Evolutionary conservation across 2,113 vertebrate genomes (phyloP).

Genomic region (Rostratula benghalensis): DNA sequence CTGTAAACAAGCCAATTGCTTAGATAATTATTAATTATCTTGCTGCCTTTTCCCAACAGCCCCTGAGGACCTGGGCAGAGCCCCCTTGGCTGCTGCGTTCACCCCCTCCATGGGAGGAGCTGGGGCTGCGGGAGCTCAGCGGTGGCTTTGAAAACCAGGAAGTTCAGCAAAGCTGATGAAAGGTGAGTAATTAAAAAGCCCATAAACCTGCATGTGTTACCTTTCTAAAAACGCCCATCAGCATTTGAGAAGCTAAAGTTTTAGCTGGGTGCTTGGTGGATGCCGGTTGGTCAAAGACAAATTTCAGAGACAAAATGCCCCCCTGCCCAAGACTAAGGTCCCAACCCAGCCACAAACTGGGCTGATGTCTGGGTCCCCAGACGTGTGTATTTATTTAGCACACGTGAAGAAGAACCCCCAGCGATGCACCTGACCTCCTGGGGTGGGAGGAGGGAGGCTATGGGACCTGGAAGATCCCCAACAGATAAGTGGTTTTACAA

Average conservation of each 20-base stretch:
- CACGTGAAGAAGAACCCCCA: background rate
- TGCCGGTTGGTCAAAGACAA: background rate
- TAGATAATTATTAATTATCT: background rate
- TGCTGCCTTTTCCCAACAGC: background rate
- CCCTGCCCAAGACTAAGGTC: background rate
- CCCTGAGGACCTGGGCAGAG: background rate
- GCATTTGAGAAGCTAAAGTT: background rate
- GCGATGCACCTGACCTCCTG: accelerated
- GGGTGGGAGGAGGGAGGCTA: background rate
- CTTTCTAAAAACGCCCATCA: background rate
- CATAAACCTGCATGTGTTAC: accelerated
- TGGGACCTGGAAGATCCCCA: accelerated
- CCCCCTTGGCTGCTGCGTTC: background rate
- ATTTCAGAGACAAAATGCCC: background rate
- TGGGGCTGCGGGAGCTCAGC: background rate
- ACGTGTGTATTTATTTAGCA: background rate
- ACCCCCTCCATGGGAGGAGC: background rate
- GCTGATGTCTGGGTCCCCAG: background rate
- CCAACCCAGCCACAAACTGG: background rate
- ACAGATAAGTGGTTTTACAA: background rate
- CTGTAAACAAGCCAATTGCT: background rate
- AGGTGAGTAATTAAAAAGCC: background rate
- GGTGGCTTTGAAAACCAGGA: background rate
- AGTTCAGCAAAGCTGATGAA: background rate
- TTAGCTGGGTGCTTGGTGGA: background rate